Percentiles rank a stretch among this genome's conserved stretches.
Conservation (phyloP, 2,888 invertebrate species). For the Tanypteryx hageni region DNA sequence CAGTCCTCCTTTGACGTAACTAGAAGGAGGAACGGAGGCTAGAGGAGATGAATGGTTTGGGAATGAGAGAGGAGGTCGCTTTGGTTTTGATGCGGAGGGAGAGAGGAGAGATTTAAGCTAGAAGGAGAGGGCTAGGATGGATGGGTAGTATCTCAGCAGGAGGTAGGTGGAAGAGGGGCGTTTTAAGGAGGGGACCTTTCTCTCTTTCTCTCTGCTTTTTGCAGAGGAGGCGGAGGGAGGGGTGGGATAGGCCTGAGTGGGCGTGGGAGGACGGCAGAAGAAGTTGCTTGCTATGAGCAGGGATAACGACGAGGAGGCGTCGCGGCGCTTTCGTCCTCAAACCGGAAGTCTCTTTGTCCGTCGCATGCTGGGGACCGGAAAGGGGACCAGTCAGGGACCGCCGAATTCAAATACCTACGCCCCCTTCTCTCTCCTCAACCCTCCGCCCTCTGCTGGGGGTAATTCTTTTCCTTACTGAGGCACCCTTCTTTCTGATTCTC, state of each 20-base stretch:
- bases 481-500: not conserved
- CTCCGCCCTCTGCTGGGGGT: not conserved
- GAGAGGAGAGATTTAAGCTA: no score
- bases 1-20: not conserved
- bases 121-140: no score
- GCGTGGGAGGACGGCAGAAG: not conserved
- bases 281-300: not conserved
- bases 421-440: not conserved
- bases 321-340: conserved; percentile 41
- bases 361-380: conserved; percentile 57
- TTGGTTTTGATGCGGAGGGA: no score
- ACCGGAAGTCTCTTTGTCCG: conserved; percentile 64
- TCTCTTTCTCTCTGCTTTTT: no score
- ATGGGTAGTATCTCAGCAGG: no score
- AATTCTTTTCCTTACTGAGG: conserved; percentile 26
- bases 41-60: no score
- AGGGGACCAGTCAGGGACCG: conserved; percentile 42
- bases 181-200: no score
- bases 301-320: conserved; percentile 31
- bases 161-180: no score
- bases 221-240: not conserved
- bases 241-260: not conserved
- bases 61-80: no score
- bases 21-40: not conserved
- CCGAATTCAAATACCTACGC: conserved; percentile 56